Conservation (phyloP, 2,113 vertebrate species). For the Chloroceryle aenea region DNA sequence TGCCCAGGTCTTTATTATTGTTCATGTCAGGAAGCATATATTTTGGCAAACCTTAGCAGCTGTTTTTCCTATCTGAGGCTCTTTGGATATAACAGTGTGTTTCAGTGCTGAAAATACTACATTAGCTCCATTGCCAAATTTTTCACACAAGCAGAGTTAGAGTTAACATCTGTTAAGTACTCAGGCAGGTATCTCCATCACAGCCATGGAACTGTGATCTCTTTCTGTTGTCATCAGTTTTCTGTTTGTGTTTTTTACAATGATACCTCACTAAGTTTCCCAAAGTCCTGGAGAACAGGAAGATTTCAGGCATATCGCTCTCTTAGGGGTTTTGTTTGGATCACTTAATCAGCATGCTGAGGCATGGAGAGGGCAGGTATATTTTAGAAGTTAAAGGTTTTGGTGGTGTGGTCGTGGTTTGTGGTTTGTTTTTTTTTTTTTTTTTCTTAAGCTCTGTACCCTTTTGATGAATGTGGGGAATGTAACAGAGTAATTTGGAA, state of each 20-base stretch:
- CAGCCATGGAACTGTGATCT: not conserved
- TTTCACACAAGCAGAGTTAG: not conserved
- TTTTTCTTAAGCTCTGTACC: not conserved
- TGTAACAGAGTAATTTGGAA: not conserved
- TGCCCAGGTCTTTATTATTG: not conserved
- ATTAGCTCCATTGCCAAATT: not conserved
- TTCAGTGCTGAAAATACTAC: not conserved
- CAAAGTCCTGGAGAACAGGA: not conserved
- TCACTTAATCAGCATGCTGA: not conserved
- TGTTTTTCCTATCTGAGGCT: not conserved
- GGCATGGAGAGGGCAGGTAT: not conserved
- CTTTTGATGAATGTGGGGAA: not conserved
- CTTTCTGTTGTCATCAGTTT: not conserved
- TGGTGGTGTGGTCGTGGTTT: not conserved
- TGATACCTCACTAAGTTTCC: not conserved
- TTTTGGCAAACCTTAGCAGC: not conserved
- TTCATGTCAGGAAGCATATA: not conserved
- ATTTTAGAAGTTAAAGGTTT: not conserved
- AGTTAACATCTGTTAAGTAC: not conserved
- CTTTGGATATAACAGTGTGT: not conserved
- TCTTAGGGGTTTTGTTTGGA: not conserved
- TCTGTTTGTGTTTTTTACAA: not conserved
- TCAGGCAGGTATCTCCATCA: not conserved
- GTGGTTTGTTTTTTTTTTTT: not conserved
- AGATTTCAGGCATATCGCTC: not conserved